phyloP scores from a whole-genome alignment of 2,888 invertebrate species.

The Eilema depressum region DNA sequence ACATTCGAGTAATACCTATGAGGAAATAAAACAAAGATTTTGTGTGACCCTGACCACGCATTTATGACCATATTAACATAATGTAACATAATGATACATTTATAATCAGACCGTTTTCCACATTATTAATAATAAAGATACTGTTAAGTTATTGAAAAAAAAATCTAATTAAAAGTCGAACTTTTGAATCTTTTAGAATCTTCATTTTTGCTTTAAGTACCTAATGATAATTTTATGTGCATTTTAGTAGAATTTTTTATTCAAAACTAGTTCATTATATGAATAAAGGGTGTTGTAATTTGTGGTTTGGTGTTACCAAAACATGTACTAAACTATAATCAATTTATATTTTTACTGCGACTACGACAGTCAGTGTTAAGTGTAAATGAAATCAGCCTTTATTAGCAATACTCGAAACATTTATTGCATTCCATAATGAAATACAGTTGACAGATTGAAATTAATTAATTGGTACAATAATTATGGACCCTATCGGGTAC shows the following conservation, averaged over 20 bases:
- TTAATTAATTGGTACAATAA: no score
- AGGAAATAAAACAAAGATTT: neutral
- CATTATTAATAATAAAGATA: neutral
- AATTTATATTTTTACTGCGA: neutral
- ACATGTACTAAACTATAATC: neutral
- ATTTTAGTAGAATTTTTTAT: neutral
- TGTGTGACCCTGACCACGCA: neutral
- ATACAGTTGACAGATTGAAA: no score
- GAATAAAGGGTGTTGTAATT: no score
- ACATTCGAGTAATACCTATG: neutral
- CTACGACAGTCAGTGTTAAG: no score
- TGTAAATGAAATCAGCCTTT: no score
- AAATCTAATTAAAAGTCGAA: neutral
- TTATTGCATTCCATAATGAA: no score
- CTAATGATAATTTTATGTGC: neutral
- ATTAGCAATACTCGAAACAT: no score
- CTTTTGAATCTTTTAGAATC: neutral
- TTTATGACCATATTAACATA: constrained; percentile 2
- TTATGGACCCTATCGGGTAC: no score
- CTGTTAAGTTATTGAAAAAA: neutral
- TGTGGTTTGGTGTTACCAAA: neutral
- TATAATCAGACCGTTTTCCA: neutral
- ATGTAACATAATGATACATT: no score
- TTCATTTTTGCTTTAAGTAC: neutral
- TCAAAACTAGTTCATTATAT: neutral